Conservation (phyloP, 2,888 invertebrate species). For the Pammene aurita region DNA sequence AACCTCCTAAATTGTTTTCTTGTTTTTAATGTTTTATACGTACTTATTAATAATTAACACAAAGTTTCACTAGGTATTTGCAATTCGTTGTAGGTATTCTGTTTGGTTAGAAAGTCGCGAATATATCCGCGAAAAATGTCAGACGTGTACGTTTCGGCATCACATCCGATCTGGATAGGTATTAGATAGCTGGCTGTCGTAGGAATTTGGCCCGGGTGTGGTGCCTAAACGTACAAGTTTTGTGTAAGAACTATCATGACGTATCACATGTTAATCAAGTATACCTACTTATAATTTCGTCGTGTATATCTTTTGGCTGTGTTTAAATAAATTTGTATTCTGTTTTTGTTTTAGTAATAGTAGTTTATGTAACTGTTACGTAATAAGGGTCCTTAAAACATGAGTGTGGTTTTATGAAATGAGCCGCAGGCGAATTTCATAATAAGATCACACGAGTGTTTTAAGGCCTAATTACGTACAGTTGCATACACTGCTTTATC, state of each 20-base stretch:
- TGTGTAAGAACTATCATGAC: neutral
- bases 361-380: too few species aligned
- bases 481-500: too few species aligned
- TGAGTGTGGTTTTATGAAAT: too few species aligned
- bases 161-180: neutral
- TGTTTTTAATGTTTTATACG: neutral
- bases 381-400: too few species aligned
- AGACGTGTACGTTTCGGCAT: neutral
- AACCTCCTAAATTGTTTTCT: neutral
- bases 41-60: neutral
- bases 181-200: too few species aligned
- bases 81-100: too few species aligned
- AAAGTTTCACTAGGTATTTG: too few species aligned
- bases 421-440: too few species aligned
- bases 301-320: slow-evolving; percentile 32
- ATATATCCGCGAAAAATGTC: too few species aligned
- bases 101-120: too few species aligned
- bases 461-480: too few species aligned
- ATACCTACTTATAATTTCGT: slow-evolving; percentile 7
- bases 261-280: slow-evolving; percentile 13
- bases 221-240: neutral
- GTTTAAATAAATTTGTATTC: slow-evolving; percentile 29
- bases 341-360: slow-evolving; percentile 18
- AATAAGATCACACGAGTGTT: too few species aligned
- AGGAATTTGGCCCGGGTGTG: neutral